These are phyloP conservation scores for Graptemys geographica DNA, from an alignment of 2,797 vertebrate species.

Conservation along the genomic window DNA sequence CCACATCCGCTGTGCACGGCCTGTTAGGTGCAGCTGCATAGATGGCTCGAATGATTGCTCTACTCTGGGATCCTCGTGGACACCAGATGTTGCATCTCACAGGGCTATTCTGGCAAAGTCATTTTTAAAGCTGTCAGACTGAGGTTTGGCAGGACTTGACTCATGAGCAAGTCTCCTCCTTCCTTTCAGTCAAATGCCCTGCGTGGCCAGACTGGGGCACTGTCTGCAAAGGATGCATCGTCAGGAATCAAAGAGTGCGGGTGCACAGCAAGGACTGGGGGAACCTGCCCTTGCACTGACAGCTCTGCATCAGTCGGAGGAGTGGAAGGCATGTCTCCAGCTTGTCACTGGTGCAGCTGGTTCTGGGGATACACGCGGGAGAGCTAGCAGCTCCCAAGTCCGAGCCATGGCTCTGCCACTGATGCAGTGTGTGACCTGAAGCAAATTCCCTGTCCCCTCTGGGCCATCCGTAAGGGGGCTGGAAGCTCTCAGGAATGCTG, in stretches of 20 bases:
- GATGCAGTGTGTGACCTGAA: background rate
- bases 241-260: background rate
- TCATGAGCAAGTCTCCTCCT: background rate
- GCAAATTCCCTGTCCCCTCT: background rate
- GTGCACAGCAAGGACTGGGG: background rate
- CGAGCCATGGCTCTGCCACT: background rate
- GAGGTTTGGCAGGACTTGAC: background rate
- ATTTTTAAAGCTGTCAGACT: accelerated
- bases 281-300: background rate
- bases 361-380: background rate
- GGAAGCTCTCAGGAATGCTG: background rate
- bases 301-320: background rate
- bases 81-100: background rate
- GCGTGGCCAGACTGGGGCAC: background rate
- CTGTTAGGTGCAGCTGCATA: background rate
- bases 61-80: background rate
- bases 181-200: background rate
- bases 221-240: background rate
- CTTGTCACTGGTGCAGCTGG: background rate
- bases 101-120: background rate
- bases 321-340: background rate
- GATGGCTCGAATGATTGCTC: background rate
- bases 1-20: background rate
- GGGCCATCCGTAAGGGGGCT: background rate
- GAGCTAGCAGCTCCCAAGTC: background rate